Conservation (phyloP, 2,113 vertebrate genomes). For the Corythaeola cristata region DNA sequence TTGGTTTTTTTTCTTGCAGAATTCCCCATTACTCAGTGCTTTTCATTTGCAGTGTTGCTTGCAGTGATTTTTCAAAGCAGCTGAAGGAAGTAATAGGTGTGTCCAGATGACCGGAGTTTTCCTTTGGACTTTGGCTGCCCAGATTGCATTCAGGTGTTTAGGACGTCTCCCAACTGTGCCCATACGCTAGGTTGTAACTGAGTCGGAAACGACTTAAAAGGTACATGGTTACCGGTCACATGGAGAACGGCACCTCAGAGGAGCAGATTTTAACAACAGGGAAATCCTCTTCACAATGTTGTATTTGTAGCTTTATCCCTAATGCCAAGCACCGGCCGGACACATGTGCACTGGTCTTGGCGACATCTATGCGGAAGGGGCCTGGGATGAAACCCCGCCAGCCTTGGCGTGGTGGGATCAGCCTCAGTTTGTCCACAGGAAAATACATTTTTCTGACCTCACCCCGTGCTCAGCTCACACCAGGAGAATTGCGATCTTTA, state of each 20-base stretch:
- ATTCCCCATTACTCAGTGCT: background rate
- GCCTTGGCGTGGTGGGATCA: rapidly evolving
- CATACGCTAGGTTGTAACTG: background rate
- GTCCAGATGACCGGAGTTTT: background rate
- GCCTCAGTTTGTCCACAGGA: background rate
- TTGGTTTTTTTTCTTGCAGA: background rate
- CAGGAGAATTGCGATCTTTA: background rate
- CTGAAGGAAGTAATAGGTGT: background rate
- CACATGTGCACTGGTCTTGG: rapidly evolving
- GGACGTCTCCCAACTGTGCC: background rate
- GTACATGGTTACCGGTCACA: background rate
- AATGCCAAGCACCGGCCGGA: background rate
- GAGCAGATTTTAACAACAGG: background rate
- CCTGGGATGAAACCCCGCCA: background rate
- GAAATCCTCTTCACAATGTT: background rate
- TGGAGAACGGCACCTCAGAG: background rate
- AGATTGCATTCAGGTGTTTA: background rate
- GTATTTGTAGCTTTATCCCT: background rate
- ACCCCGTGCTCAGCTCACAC: background rate
- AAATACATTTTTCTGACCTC: background rate
- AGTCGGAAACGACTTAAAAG: background rate
- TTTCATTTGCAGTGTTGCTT: background rate
- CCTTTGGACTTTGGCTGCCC: background rate
- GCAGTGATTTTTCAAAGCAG: background rate
- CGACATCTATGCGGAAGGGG: background rate